phyloP scores from a whole-genome alignment of 2,888 invertebrate species.

The Hyppa rectilinea region DNA sequence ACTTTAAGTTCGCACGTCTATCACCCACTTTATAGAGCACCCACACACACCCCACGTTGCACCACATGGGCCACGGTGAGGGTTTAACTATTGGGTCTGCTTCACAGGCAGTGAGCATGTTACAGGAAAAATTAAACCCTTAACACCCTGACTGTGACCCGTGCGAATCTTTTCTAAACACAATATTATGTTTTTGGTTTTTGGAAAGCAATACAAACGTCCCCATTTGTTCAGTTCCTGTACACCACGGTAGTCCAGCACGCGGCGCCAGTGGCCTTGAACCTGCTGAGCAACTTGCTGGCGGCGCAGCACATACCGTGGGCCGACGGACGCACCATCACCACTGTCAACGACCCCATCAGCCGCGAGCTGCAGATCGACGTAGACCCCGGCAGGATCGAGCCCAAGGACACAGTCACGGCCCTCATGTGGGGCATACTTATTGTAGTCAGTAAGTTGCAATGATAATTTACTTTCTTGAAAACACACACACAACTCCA shows the following conservation, averaged over 20 bases:
- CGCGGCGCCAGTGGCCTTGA: conserved; percentile 89
- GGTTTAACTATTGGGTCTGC: background rate
- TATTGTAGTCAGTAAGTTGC: background rate
- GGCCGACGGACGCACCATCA: conserved; percentile 65
- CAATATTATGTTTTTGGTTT: too few relatives aligned
- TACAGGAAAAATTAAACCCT: background rate
- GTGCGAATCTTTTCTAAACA: too few relatives aligned
- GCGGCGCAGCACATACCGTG: conserved; percentile 63
- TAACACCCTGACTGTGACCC: background rate
- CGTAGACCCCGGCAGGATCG: fast-evolving
- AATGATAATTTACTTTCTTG: background rate
- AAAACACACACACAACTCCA: too few relatives aligned
- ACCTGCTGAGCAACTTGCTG: conserved; percentile 86
- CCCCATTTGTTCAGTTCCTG: conserved; percentile 72
- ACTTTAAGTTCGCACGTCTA: too few relatives aligned
- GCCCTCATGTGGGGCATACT: conserved; percentile 65
- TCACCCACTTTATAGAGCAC: too few relatives aligned
- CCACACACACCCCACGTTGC: background rate
- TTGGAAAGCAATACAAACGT: background rate
- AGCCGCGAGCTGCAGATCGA: background rate
- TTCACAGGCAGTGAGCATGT: background rate
- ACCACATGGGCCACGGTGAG: background rate
- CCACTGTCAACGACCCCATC: conserved; percentile 73
- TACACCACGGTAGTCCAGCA: conserved; percentile 90
- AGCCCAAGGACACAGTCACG: conserved; percentile 59